These are phyloP conservation scores for Chelonus insularis DNA, from an alignment of 1,140 invertebrate genomes.

Conservation along the genomic window DNA sequence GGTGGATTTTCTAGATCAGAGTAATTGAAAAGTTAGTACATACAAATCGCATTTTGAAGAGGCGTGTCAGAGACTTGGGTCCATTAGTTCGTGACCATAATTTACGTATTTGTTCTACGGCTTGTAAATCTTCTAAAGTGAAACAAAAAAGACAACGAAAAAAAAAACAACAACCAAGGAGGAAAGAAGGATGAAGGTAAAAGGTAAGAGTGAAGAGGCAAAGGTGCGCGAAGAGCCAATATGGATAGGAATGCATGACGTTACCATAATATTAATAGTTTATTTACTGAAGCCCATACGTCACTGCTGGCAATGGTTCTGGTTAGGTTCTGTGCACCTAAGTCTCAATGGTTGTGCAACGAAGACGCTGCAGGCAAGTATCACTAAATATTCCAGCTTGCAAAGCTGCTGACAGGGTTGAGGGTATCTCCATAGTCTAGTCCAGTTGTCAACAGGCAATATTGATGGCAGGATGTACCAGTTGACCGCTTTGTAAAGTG, in stretches of 20 bases:
- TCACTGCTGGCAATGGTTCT: slow-evolving; percentile 48
- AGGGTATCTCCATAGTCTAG: slow-evolving; percentile 37
- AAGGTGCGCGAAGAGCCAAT: slow-evolving; percentile 52
- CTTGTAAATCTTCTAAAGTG: slow-evolving; percentile 49
- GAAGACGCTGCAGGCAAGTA: slow-evolving; percentile 49
- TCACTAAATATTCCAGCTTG: slow-evolving; percentile 56
- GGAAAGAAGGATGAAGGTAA: neutral
- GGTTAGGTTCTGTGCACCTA: slow-evolving; percentile 34
- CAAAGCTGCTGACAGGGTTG: slow-evolving; percentile 50
- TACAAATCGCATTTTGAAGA: slow-evolving; percentile 8
- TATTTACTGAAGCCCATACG: slow-evolving; percentile 59
- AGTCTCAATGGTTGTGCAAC: slow-evolving; percentile 15
- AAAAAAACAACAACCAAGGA: too few relatives aligned
- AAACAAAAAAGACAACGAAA: too few relatives aligned
- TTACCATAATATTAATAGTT: slow-evolving; percentile 62
- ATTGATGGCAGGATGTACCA: slow-evolving; percentile 54
- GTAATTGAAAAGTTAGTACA: neutral
- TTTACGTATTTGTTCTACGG: slow-evolving; percentile 60
- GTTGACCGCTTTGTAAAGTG: slow-evolving; percentile 27
- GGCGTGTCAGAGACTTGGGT: slow-evolving; percentile 34
- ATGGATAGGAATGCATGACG: slow-evolving; percentile 60
- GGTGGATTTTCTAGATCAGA: neutral
- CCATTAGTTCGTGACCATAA: slow-evolving; percentile 53
- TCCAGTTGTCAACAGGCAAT: slow-evolving; percentile 53
- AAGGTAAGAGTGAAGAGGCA: slow-evolving; percentile 30